Conservation (phyloP, 2,888 invertebrate genomes). For the Meganola albula region DNA sequence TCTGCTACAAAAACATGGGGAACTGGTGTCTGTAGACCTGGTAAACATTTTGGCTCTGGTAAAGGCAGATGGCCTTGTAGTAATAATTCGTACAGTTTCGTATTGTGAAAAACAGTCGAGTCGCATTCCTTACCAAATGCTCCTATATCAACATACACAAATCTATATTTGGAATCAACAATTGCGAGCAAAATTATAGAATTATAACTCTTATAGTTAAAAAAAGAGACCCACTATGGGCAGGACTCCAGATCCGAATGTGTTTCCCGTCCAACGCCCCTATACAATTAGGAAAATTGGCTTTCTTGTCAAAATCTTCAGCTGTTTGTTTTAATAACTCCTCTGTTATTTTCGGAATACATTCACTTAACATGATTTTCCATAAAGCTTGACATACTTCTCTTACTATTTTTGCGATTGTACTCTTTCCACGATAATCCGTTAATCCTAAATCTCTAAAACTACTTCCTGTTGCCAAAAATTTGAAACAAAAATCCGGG, state of each 20-base stretch:
- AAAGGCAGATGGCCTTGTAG: background rate
- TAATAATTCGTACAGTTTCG: conserved; percentile 6
- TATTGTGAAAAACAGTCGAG: conserved; percentile 5
- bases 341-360: conserved; percentile 6
- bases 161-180: conserved; percentile 5
- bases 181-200: conserved; percentile 5
- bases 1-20: conserved; percentile 1
- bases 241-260: conserved; percentile 16
- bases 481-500: conserved; percentile 10
- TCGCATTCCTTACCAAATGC: no score
- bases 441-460: conserved; percentile 12
- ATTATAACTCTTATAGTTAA: conserved; percentile 2
- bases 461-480: conserved; percentile 14
- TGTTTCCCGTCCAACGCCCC: conserved; percentile 22
- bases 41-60: conserved; percentile 4
- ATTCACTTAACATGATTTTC: conserved; percentile 8
- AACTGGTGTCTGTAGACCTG: conserved; percentile 4
- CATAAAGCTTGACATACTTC: conserved; percentile 13
- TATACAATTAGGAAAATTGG: conserved; percentile 17
- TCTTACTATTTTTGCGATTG: conserved; percentile 12
- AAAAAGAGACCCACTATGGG: conserved; percentile 11
- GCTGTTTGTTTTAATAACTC: conserved; percentile 5
- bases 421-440: conserved; percentile 13
- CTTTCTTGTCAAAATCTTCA: conserved; percentile 8
- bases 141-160: conserved; percentile 5